Conservation (phyloP, 2,888 invertebrate species). For the Sinopyrophorus schimmeli region DNA sequence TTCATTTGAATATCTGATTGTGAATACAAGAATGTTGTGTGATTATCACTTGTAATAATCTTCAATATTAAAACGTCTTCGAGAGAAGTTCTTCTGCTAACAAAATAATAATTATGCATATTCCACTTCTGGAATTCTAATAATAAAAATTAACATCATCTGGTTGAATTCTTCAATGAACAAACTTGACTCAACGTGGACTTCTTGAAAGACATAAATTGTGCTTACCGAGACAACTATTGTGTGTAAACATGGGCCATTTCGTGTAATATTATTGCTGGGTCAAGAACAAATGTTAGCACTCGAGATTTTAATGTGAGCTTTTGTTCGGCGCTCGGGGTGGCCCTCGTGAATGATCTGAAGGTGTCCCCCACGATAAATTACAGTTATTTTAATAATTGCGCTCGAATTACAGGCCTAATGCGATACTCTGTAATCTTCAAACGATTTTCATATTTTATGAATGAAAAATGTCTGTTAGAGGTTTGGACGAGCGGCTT, state of each 20-base stretch:
- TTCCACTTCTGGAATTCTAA: too few species aligned
- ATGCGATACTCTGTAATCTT: conserved; percentile 11
- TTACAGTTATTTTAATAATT: conserved; percentile 24
- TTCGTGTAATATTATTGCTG: conserved; percentile 24
- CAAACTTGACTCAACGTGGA: conserved; percentile 1
- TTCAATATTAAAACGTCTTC: too few species aligned
- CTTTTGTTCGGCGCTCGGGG: conserved; percentile 30
- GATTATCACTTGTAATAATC: too few species aligned
- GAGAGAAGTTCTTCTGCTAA: too few species aligned
- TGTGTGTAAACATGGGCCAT: conserved; percentile 32
- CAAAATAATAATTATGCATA: too few species aligned
- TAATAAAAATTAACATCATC: too few species aligned
- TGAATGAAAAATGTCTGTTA: conserved; percentile 3
- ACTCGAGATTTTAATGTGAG: conserved; percentile 28
- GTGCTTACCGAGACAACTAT: conserved; percentile 24
- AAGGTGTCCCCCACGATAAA: conserved; percentile 21
- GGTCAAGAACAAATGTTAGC: conserved; percentile 25
- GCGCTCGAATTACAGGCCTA: conserved; percentile 8
- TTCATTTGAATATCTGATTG: too few species aligned
- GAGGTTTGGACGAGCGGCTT: not conserved
- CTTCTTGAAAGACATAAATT: conserved; percentile 13
- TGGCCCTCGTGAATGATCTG: conserved; percentile 26
- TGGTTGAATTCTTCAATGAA: not conserved
- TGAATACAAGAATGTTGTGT: too few species aligned
- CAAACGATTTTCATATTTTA: conserved; percentile 3